Base-by-base conservation (phyloP, 2,888 invertebrate species). In the Rhorus exstirpatorius region DNA sequence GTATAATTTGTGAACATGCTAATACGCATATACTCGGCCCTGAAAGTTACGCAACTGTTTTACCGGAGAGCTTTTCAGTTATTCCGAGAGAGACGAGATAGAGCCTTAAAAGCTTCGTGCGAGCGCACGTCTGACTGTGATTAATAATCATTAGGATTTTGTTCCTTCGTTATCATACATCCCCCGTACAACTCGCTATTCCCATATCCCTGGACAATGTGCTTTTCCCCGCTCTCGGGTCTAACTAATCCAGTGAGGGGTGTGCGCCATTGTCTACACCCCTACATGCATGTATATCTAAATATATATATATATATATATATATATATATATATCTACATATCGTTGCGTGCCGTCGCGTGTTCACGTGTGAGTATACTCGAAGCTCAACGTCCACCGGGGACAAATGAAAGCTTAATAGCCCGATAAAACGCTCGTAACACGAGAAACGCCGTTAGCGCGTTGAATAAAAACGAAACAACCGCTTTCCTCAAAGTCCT, bases 401-500 rank as follows among this genome's bases (percentile, higher is more conserved):
- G 72, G 79, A 85, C 78, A 83, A 87, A 85, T 83, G 83, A 86
- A 87, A 85, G 86, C 81, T 83, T 86, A 86, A 87, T 85, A 86
- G 87, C 77, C 81, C 84, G 81, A 86, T 85, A 83, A 86, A 87
- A 81, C 78, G 82, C 79, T 83, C 79, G 76, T 76, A 83, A 79
- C 75, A 51, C 51, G 46, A 79, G 74, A 58, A 35, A 61, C 60
- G 67, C 70, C 17, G 79, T 83, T 79, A 71, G 63, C 72, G 63
- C 74, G 82, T 79, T 75, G 46, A 79, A 79, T 83, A 79, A 83
- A 83, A 83, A 83, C 55, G 53, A 79, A 83, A 79, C 58, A 82
- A 75, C 67, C 63, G 61, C 17, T 12, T 8, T 49, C 21, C 63
- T 31, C 14, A 26, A 38, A 60, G 21, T 58, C 53, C n/a, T 35